phyloP scores from a whole-genome alignment of 2,113 vertebrate species.

The Zapornia atra region DNA sequence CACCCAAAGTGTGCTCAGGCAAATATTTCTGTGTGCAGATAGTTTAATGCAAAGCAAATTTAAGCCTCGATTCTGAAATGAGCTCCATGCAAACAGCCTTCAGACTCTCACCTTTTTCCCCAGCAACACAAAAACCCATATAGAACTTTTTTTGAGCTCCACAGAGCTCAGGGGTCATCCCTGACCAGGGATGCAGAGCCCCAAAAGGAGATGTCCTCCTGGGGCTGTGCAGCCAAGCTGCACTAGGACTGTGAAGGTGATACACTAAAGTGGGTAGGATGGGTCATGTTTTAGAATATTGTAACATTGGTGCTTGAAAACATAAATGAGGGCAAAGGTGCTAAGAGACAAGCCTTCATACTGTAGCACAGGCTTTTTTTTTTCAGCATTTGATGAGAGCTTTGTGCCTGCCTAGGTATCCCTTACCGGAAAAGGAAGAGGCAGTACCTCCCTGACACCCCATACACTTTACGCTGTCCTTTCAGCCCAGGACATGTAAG shows the following conservation, averaged over 20 bases:
- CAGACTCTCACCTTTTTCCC: neutral
- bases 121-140: neutral
- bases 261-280: neutral
- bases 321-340: neutral
- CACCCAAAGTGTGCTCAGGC: neutral
- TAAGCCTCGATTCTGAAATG: neutral
- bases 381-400: neutral
- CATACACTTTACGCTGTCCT: neutral
- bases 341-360: neutral
- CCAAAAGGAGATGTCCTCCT: no score
- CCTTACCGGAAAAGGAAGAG: neutral
- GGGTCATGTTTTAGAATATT: neutral
- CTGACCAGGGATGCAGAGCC: rapidly evolving
- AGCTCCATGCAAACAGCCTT: neutral
- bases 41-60: neutral
- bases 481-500: neutral
- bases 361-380: neutral
- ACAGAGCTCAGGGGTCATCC: no score
- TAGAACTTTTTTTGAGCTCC: neutral
- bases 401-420: neutral
- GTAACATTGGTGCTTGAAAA: neutral
- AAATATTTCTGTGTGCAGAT: neutral
- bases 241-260: neutral
- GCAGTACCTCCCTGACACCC: neutral
- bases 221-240: neutral